Evolutionary conservation across 2,888 invertebrate genomes (phyloP).

Genomic region (Ichneumoninae sp.): DNA sequence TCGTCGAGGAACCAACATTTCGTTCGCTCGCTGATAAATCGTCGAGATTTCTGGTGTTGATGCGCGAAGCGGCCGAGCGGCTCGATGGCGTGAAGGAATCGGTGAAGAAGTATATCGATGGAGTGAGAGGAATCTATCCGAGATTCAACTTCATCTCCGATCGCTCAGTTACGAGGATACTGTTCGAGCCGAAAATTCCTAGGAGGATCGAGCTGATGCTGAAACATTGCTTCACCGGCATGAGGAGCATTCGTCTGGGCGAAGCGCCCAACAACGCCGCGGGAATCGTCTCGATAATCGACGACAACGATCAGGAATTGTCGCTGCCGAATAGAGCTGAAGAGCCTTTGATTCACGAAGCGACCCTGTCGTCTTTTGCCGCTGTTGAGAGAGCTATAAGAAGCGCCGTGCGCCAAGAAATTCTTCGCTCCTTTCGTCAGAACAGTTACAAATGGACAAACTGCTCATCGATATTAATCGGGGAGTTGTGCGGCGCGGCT

Average conservation of each 20-base stretch:
- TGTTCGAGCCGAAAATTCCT: slow-evolving; percentile 89
- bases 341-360: not conserved
- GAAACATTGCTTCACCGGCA: slow-evolving; percentile 90
- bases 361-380: not conserved
- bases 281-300: slow-evolving; percentile 87
- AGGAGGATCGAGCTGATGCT: slow-evolving; percentile 87
- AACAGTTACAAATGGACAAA: not conserved
- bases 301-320: slow-evolving; percentile 87
- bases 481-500: slow-evolving; percentile 87
- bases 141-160: slow-evolving; percentile 92
- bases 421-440: not conserved
- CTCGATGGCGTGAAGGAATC: slow-evolving; percentile 82
- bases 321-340: not conserved
- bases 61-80: slow-evolving; percentile 69
- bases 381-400: not conserved
- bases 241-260: slow-evolving; percentile 85
- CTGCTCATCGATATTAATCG: slow-evolving; percentile 85
- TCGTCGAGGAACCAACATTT: slow-evolving; percentile 74
- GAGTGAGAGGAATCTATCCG: slow-evolving; percentile 88
- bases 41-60: not conserved
- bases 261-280: slow-evolving; percentile 84
- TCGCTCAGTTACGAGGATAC: slow-evolving; percentile 90
- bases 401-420: not conserved
- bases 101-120: slow-evolving; percentile 88
- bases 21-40: slow-evolving; percentile 71